Evolutionary conservation across 2,888 invertebrate genomes (phyloP).

Genomic region (Chorisops tibialis): DNA sequence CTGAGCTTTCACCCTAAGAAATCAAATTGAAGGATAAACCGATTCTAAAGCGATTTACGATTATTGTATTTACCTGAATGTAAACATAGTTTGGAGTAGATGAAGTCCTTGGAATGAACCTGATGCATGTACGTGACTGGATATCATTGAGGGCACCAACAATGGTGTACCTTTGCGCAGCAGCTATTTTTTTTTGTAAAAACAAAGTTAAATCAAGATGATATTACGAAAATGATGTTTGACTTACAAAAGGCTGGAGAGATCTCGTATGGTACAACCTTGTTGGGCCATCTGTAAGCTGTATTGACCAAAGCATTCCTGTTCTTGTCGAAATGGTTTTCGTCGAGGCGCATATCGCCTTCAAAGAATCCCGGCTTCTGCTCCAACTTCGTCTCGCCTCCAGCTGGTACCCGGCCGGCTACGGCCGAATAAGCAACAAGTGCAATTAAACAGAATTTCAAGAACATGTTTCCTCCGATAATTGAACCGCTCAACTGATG

Average conservation of each 20-base stretch:
- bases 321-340: slow-evolving; percentile 38
- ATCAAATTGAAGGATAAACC: not conserved
- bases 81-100: slow-evolving; percentile 39
- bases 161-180: slow-evolving; percentile 59
- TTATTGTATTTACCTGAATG: slow-evolving; percentile 37
- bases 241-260: slow-evolving; percentile 54
- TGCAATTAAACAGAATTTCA: too few relatives aligned
- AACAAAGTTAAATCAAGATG: not conserved
- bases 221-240: slow-evolving; percentile 22
- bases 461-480: too few relatives aligned
- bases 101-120: slow-evolving; percentile 61
- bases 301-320: slow-evolving; percentile 61
- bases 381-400: slow-evolving; percentile 48
- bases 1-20: not conserved
- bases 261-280: slow-evolving; percentile 65
- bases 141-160: slow-evolving; percentile 67
- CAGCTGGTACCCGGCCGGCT: too few relatives aligned
- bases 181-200: slow-evolving; percentile 45
- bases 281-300: slow-evolving; percentile 60
- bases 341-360: slow-evolving; percentile 69
- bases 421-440: too few relatives aligned
- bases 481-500: too few relatives aligned
- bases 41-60: not conserved
- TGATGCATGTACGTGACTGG: slow-evolving; percentile 68
- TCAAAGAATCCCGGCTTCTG: slow-evolving; percentile 70